phyloP scores from a whole-genome alignment of 92 coral and sea anemone species.

The Heliopora coerulea region DNA sequence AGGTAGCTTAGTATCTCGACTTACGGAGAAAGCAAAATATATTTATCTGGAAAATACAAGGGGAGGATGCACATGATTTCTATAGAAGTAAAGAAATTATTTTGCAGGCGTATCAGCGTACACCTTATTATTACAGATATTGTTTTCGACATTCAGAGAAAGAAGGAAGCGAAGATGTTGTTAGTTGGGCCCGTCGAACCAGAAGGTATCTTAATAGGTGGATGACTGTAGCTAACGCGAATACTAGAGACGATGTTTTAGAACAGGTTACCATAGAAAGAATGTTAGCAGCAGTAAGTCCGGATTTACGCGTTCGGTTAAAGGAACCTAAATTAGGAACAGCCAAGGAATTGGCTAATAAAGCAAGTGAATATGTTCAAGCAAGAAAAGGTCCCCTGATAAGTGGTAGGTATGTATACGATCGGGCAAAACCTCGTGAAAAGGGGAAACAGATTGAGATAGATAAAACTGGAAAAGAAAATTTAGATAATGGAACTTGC shows the following conservation, averaged over 20 bases:
- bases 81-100: conserved; percentile 43
- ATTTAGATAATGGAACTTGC: background rate
- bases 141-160: conserved; percentile 58
- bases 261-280: conserved; percentile 55
- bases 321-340: conserved; percentile 52
- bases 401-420: conserved; percentile 49
- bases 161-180: conserved; percentile 56
- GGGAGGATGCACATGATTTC: conserved; percentile 41
- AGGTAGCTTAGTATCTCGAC: conserved; percentile 51
- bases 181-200: conserved; percentile 61
- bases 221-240: conserved; percentile 62
- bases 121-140: conserved; percentile 59
- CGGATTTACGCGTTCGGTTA: conserved; percentile 56
- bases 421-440: background rate
- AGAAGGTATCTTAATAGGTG: conserved; percentile 55
- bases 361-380: conserved; percentile 59
- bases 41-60: conserved; percentile 57
- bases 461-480: background rate
- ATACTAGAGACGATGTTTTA: conserved; percentile 38
- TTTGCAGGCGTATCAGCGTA: conserved; percentile 56
- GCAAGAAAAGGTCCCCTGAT: conserved; percentile 60
- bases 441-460: background rate
- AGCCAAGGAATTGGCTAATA: conserved; percentile 50
- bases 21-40: conserved; percentile 58
- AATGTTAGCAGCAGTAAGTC: conserved; percentile 60